Conservation (phyloP, 64 coral and sea anemone genomes). For the Montipora capricornis region DNA sequence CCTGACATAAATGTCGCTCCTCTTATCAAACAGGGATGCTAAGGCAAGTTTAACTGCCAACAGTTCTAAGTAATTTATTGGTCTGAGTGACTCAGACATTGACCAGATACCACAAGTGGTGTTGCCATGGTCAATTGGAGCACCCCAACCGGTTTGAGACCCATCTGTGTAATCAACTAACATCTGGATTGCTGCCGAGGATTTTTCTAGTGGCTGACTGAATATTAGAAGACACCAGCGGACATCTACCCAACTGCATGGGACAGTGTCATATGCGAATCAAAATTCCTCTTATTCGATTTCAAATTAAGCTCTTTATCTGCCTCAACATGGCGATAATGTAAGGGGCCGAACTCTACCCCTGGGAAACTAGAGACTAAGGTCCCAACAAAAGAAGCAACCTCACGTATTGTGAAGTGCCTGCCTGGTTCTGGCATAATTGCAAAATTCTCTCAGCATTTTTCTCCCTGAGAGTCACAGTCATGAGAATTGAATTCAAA, state of each 20-base stretch:
- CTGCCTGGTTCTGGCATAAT: slow-evolving; percentile 35
- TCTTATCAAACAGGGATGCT: neutral
- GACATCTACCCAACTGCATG: neutral
- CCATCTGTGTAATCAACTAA: slow-evolving; percentile 55
- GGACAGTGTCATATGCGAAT: slow-evolving; percentile 43
- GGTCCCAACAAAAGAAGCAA: slow-evolving; percentile 60
- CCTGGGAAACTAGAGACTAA: slow-evolving; percentile 55
- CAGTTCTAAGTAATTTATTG: neutral
- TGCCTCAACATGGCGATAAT: slow-evolving; percentile 47
- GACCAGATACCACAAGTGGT: slow-evolving; percentile 21
- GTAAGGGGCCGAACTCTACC: neutral
- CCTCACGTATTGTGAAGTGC: slow-evolving; percentile 39
- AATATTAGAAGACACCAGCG: slow-evolving; percentile 41
- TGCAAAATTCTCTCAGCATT: slow-evolving; percentile 25
- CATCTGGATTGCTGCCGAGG: neutral
- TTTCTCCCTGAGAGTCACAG: neutral
- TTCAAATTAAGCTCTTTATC: slow-evolving; percentile 53
- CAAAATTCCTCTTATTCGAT: slow-evolving; percentile 40
- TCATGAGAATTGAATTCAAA: slow-evolving; percentile 36
- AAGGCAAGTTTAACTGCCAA: neutral
- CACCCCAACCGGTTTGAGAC: slow-evolving; percentile 26
- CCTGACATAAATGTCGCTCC: neutral
- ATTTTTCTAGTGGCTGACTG: slow-evolving; percentile 9
- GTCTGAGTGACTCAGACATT: neutral
- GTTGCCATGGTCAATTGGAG: neutral